Conservation (phyloP, 2,797 vertebrate genomes). For the Tachyglossus aculeatus region DNA sequence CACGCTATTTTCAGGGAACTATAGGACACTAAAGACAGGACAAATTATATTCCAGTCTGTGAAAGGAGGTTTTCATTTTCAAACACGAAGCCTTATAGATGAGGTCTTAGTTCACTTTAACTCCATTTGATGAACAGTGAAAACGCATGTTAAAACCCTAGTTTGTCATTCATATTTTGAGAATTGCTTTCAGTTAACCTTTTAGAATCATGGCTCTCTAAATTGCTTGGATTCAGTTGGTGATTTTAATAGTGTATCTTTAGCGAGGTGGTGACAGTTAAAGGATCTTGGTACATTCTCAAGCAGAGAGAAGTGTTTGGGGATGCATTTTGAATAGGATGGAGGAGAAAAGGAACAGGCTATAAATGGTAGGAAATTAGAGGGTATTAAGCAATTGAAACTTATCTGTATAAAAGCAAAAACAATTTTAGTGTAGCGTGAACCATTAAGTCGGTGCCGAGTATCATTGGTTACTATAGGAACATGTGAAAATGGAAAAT, state of each 20-base stretch:
- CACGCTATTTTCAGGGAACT: background rate
- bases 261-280: conserved; percentile 24
- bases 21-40: background rate
- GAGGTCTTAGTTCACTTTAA: conserved; percentile 6
- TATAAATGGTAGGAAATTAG: conserved; percentile 33
- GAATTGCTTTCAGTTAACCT: conserved; percentile 22
- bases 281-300: conserved; percentile 27
- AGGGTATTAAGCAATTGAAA: conserved; percentile 18
- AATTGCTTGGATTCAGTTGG: background rate
- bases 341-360: conserved; percentile 23
- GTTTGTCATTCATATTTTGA: background rate
- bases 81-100: background rate
- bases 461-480: conserved; percentile 39
- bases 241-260: conserved; percentile 1
- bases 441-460: conserved; percentile 26
- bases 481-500: conserved; percentile 31
- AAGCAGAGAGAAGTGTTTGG: conserved; percentile 17
- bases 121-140: conserved; percentile 1
- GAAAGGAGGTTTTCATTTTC: background rate
- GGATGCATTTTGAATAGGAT: background rate
- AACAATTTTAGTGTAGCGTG: conserved; percentile 19
- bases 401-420: conserved; percentile 33
- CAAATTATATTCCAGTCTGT: background rate
- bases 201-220: background rate
- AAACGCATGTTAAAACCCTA: background rate